Percentiles rank a stretch among this genome's conserved stretches.
These are phyloP conservation scores for Silvanus unidentatus DNA, from an alignment of 2,888 invertebrate genomes.

Conservation along the genomic window DNA sequence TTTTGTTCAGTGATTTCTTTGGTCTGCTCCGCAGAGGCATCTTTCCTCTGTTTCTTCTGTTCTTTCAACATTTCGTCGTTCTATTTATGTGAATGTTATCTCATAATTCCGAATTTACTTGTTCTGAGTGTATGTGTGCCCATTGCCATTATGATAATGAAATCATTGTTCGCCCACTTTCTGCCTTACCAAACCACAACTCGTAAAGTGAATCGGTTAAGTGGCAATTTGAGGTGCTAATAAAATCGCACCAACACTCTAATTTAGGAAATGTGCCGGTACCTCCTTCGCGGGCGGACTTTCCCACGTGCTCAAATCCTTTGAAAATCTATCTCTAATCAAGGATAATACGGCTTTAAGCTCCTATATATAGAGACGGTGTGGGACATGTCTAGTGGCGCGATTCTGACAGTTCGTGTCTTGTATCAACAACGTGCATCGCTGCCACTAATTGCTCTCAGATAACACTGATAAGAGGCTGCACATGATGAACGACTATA, in stretches of 20 bases:
- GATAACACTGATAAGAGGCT: slow-evolving; percentile 37
- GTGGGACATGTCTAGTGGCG: slow-evolving; percentile 26
- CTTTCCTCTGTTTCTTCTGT: slow-evolving; percentile 10
- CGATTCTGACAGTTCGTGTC: slow-evolving; percentile 38
- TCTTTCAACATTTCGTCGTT: slow-evolving; percentile 14
- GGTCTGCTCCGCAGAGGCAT: slow-evolving; percentile 15
- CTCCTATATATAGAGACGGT: slow-evolving; percentile 8
- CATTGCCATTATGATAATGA: too few relatives aligned
- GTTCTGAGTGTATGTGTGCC: too few relatives aligned
- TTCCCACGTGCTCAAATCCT: too few relatives aligned
- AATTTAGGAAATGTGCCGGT: too few relatives aligned
- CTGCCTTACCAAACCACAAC: too few relatives aligned
- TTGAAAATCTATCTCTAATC: too few relatives aligned
- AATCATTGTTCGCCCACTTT: too few relatives aligned
- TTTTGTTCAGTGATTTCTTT: slow-evolving; percentile 33
- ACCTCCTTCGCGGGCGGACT: too few relatives aligned
- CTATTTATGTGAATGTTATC: slow-evolving; percentile 29
- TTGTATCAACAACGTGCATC: slow-evolving; percentile 36
- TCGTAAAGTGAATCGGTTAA: too few relatives aligned
- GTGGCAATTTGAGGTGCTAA: too few relatives aligned
- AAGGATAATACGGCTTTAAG: not conserved
- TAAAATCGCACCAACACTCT: too few relatives aligned
- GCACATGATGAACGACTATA: slow-evolving; percentile 34
- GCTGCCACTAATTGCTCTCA: slow-evolving; percentile 36
- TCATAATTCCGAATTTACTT: slow-evolving; percentile 27